These are phyloP conservation scores for Stomorhina lunata DNA, from an alignment of 2,888 invertebrate genomes.

Conservation along the genomic window DNA sequence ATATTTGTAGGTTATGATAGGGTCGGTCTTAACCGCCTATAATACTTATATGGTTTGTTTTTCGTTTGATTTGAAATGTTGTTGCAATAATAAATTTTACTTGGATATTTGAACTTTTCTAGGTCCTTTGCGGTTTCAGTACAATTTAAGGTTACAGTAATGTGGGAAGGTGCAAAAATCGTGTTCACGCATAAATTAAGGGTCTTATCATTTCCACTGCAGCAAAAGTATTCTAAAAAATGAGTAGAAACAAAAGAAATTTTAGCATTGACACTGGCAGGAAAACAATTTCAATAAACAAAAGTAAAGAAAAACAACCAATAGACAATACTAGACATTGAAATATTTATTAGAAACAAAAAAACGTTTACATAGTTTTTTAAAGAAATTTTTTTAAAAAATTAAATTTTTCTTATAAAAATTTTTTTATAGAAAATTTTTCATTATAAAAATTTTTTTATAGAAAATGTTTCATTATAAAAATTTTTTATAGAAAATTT, in stretches of 20 bases:
- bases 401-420: no score
- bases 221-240: slow-evolving; percentile 17
- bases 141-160: background rate
- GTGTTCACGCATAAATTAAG: slow-evolving; percentile 62
- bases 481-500: no score
- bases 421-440: no score
- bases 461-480: no score
- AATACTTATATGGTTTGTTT: no score
- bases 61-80: slow-evolving; percentile 50
- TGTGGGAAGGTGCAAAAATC: slow-evolving; percentile 30
- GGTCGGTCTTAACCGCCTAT: no score
- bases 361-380: no score
- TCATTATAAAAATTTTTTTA: no score
- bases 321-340: slow-evolving; percentile 32
- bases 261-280: background rate
- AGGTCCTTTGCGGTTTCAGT: background rate
- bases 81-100: slow-evolving; percentile 34
- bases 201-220: slow-evolving; percentile 56
- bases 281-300: background rate
- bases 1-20: no score
- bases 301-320: background rate
- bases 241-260: background rate
- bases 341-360: slow-evolving; percentile 24
- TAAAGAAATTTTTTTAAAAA: no score
- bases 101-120: background rate